A percentile compares a stretch with the other conserved stretches of the same genome.
Conservation (phyloP, 2,888 invertebrate species). For the Rotaria sp. region DNA sequence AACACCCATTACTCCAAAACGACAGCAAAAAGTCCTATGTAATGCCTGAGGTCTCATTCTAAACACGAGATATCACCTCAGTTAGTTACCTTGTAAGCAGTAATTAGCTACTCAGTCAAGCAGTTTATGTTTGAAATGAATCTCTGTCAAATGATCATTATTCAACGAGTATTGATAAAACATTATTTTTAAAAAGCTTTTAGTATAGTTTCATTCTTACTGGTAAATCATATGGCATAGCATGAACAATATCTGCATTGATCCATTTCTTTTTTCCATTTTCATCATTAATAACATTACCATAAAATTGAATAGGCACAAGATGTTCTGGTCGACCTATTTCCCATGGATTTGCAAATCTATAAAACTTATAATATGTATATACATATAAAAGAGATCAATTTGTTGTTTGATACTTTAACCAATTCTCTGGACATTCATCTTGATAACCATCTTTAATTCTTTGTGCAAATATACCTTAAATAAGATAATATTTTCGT, state of each 20-base stretch:
- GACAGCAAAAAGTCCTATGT: too few species aligned
- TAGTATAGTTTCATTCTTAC: conserved; percentile 69
- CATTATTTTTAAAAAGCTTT: too few species aligned
- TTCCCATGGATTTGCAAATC: conserved; percentile 98
- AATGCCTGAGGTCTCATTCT: too few species aligned
- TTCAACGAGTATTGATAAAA: too few species aligned
- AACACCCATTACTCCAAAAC: too few species aligned
- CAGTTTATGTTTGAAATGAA: too few species aligned
- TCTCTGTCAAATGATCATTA: too few species aligned
- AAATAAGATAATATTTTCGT: not conserved
- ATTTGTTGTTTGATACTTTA: conserved; percentile 54
- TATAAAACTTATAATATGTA: too few species aligned
- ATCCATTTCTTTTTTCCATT: conserved; percentile 83
- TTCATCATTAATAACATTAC: conserved; percentile 77
- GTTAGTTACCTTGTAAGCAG: too few species aligned
- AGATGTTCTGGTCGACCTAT: conserved; percentile 96
- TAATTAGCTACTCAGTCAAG: too few species aligned
- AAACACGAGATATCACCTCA: too few species aligned
- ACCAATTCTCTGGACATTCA: conserved; percentile 98
- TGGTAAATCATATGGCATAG: conserved; percentile 97
- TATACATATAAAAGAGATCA: too few species aligned
- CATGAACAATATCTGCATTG: conserved; percentile 80
- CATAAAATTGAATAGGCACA: conserved; percentile 92
- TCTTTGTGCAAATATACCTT: conserved; percentile 81
- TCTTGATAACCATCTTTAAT: conserved; percentile 87